Evolutionary conservation across 2,797 vertebrate genomes (phyloP).

Genomic region (Amniataba percoides): DNA sequence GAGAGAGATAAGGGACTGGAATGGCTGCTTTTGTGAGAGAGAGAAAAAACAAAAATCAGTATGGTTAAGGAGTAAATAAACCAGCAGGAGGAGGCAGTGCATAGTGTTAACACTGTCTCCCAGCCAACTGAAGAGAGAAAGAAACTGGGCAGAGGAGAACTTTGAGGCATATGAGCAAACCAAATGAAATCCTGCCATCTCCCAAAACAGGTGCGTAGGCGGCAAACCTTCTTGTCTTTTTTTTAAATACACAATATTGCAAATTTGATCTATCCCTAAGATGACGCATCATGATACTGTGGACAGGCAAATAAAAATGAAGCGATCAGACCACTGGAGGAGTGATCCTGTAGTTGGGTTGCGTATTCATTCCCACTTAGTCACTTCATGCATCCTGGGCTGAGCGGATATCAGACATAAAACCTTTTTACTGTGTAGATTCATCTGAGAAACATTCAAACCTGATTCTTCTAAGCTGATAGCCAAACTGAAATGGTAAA

Average conservation of each 20-base stretch:
- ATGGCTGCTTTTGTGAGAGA: not conserved
- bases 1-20: not conserved
- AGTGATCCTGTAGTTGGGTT: not conserved
- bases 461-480: no score
- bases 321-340: not conserved
- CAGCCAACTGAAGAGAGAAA: slow-evolving; percentile 9
- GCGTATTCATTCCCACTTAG: not conserved
- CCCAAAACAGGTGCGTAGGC: not conserved
- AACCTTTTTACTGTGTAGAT: not conserved
- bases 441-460: not conserved
- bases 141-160: not conserved
- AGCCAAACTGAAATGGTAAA: not conserved
- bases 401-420: not conserved
- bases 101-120: slow-evolving; percentile 7
- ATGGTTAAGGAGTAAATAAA: slow-evolving; percentile 17
- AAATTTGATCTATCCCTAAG: not conserved
- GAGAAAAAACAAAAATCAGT: not conserved
- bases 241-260: not conserved
- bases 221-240: slow-evolving; percentile 1
- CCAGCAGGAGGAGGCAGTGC: slow-evolving; percentile 49
- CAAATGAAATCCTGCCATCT: not conserved
- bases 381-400: not conserved
- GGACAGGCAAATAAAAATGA: not conserved
- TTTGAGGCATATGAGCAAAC: not conserved
- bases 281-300: not conserved